These are phyloP conservation scores for Mustelus asterias DNA, from an alignment of 2,113 vertebrate species.

Conservation along the genomic window DNA sequence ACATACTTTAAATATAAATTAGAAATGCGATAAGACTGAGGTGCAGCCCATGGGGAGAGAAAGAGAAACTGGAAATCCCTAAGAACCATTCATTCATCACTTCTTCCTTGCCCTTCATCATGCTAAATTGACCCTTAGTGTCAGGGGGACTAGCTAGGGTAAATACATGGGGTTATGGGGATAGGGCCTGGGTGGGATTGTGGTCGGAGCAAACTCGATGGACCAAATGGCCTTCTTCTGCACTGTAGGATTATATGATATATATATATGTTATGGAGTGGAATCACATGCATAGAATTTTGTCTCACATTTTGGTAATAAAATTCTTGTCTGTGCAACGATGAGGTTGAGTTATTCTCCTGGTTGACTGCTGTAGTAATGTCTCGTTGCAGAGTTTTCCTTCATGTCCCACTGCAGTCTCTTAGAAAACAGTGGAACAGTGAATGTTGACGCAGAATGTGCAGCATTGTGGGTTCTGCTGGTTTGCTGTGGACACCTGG, in stretches of 20 bases:
- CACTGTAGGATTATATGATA: too few species aligned
- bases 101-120: background rate
- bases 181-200: too few species aligned
- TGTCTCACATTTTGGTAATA: background rate
- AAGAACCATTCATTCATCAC: background rate
- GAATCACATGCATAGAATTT: background rate
- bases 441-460: background rate
- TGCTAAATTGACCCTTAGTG: background rate
- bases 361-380: background rate
- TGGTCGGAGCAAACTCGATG: too few species aligned
- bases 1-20: background rate
- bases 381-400: background rate
- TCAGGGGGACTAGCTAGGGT: too few species aligned
- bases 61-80: background rate
- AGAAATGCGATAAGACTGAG: background rate
- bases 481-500: background rate
- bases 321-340: background rate
- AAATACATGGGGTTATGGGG: too few species aligned
- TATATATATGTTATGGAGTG: background rate
- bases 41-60: background rate
- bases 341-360: background rate
- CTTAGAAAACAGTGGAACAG: background rate
- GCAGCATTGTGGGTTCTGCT: background rate
- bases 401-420: background rate
- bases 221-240: too few species aligned